A percentile compares a stretch with the other conserved stretches of the same genome.
These are phyloP conservation scores for Heliconius melpomene DNA, from an alignment of 1,140 invertebrate species.

Conservation along the genomic window DNA sequence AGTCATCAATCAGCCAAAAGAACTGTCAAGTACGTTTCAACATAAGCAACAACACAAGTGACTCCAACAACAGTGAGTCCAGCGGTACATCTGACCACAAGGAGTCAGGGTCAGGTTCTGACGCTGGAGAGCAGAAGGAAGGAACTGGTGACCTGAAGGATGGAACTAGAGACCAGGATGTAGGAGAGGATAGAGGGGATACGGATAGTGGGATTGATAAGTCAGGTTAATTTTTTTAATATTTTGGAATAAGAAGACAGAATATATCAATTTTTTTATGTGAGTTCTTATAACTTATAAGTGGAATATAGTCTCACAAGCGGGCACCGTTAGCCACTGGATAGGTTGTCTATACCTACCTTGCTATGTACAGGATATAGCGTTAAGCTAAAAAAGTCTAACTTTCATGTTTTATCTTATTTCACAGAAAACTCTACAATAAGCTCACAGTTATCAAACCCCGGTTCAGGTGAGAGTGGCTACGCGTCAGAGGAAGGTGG, in stretches of 20 bases:
- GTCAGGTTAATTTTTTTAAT: conserved; percentile 37
- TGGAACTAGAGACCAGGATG: background rate
- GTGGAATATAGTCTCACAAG: background rate
- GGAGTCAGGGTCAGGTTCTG: conserved; percentile 22
- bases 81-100: conserved; percentile 48
- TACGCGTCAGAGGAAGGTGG: conserved; percentile 51
- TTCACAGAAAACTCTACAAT: conserved; percentile 42
- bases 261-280: background rate
- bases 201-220: conserved; percentile 47
- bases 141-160: background rate
- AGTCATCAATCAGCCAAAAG: conserved; percentile 46
- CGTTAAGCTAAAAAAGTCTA: background rate
- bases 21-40: conserved; percentile 60
- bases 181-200: conserved; percentile 22
- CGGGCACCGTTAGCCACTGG: background rate
- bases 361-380: background rate
- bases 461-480: background rate
- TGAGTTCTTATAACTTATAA: background rate
- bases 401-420: too few relatives aligned
- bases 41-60: conserved; percentile 51
- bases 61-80: conserved; percentile 64
- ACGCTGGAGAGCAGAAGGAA: conserved; percentile 16
- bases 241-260: background rate
- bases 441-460: conserved; percentile 50
- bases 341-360: background rate